Evolutionary conservation across 2,113 vertebrate species (phyloP), one percentile per base, ranked within the genome.

Genomic region (Pelecanus crispus): DNA sequence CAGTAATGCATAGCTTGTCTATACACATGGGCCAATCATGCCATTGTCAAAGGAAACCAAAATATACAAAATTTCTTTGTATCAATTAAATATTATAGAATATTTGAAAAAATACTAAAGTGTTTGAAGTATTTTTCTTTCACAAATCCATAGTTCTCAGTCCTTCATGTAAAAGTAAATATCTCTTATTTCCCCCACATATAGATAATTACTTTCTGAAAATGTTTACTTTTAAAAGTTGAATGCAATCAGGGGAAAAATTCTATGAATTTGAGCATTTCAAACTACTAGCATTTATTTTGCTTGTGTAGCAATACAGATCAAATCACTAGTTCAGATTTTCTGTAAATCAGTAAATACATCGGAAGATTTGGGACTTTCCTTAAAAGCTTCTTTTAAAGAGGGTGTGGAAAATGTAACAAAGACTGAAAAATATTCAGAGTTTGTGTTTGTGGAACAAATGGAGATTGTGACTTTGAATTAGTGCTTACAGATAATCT

Each of bases 21-120:
- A 3, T 50, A 18, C 8, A 28, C 17, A n/a, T n/a, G 13, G 40
- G 10, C 6, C 2, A 83, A 34, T 63, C 16, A 65, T 0, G 2
- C 44, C 14, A 29, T 26, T 84, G 62, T 29, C 34, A 59, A 89
- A 89, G 28, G 55, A 79, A 92, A n/a, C 16, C 15, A 38, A 89
- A 81, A 34, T n/a, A 42, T 7, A 45, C 36, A 6, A 26, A 9
- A 31, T 83, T 73, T 81, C 7, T 70, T 55, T 74, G 7, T 32
- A 53, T 34, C 7, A 38, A 13, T 29, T 63, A 47, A 90, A 75
- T 38, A 34, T 19, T 53, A 28, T 21, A 15, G 12, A 56, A 73
- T 73, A n/a, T 63, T 82, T 52, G 9, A 65, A 70, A 62, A 36
- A 74, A 44, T 26, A 63, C 20, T 14, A 4, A n/a, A 26, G 20